These are phyloP conservation scores for Rhopalosiphum nymphaeae DNA, from an alignment of 2,888 invertebrate species.

Conservation along the genomic window DNA sequence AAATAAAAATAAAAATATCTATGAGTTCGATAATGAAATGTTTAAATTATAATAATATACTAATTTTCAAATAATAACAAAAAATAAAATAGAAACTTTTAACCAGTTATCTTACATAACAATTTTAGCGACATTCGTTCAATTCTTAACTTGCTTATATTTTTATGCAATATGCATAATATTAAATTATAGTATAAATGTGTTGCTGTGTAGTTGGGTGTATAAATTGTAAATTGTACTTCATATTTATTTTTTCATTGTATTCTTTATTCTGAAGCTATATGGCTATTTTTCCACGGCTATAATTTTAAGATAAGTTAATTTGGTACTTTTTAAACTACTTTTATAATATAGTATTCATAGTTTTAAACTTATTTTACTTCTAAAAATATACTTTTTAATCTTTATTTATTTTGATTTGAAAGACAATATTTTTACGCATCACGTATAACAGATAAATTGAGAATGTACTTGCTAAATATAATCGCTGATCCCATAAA, in stretches of 20 bases:
- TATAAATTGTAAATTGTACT: not conserved
- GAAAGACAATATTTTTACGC: not conserved
- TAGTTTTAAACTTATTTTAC: not conserved
- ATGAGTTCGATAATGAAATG: not conserved
- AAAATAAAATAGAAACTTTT: not conserved
- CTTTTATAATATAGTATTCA: not conserved
- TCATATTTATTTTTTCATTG: not conserved
- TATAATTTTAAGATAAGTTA: not conserved
- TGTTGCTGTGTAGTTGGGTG: not conserved
- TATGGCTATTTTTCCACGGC: not conserved
- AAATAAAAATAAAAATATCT: too few species aligned
- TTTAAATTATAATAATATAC: not conserved
- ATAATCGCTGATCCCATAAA: conserved; percentile 36
- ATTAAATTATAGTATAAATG: not conserved
- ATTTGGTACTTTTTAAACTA: not conserved
- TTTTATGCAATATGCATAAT: not conserved
- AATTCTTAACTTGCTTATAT: not conserved
- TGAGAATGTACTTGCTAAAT: not conserved
- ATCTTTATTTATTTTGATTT: not conserved
- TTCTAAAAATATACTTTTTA: not conserved
- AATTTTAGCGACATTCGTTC: not conserved
- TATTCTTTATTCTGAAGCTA: not conserved
- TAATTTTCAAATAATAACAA: conserved; percentile 8
- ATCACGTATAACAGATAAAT: conserved; percentile 46
- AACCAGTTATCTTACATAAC: not conserved